These are phyloP conservation scores for Zaprionus vittiger DNA, from an alignment of 1,140 invertebrate species.

Conservation along the genomic window DNA sequence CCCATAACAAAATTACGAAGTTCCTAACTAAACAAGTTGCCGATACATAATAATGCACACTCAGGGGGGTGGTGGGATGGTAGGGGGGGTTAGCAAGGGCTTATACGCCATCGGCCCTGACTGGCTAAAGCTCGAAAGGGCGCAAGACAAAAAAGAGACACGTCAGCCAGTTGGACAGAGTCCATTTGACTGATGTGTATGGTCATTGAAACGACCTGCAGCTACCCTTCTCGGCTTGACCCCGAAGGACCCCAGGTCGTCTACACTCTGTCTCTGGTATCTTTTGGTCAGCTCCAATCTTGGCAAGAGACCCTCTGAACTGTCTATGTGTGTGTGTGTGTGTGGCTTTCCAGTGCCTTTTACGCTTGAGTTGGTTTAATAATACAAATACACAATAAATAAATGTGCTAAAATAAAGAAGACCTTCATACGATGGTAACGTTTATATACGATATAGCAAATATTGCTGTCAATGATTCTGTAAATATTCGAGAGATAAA, in stretches of 20 bases:
- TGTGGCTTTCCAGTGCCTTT: slow-evolving; percentile 26
- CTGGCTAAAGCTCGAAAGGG: background rate
- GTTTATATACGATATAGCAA: background rate
- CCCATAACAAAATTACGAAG: slow-evolving; percentile 74
- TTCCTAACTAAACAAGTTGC: slow-evolving; percentile 73
- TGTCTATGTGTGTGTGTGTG: slow-evolving; percentile 29
- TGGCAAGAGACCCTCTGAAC: slow-evolving; percentile 3
- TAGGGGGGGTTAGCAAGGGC: background rate
- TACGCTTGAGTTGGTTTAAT: slow-evolving; percentile 66
- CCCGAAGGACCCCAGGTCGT: background rate
- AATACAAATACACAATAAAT: slow-evolving; percentile 81
- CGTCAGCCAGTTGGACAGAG: background rate
- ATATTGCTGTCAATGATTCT: background rate
- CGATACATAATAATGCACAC: slow-evolving; percentile 68
- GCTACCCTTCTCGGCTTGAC: background rate
- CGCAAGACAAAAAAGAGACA: background rate
- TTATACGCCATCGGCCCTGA: background rate
- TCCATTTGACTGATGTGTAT: slow-evolving; percentile 42
- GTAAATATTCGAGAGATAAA: background rate
- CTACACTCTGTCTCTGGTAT: background rate
- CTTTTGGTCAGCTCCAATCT: background rate
- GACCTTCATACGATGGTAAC: slow-evolving; percentile 5
- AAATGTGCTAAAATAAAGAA: slow-evolving; percentile 64
- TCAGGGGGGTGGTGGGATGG: background rate
- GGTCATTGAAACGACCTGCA: slow-evolving; percentile 12